These are phyloP conservation scores for Drosophila neonasuta DNA, from an alignment of 2,888 invertebrate species.

Conservation along the genomic window DNA sequence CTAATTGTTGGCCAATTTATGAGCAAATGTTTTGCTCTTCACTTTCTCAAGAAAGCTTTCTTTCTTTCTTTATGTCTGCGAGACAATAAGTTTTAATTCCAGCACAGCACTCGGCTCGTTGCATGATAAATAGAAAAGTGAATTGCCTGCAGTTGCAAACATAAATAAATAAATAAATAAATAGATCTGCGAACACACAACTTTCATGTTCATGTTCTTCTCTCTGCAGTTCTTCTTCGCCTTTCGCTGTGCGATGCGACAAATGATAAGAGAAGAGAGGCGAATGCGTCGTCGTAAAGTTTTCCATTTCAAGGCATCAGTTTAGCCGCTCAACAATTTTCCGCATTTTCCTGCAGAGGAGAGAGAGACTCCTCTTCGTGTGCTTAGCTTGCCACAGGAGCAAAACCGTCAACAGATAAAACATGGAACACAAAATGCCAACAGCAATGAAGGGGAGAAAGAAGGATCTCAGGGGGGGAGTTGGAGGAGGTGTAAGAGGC, in stretches of 20 bases:
- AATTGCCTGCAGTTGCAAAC: slow-evolving; percentile 57
- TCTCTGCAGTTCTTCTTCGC: background rate
- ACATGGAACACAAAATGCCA: slow-evolving; percentile 60
- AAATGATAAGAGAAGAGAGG: slow-evolving; percentile 64
- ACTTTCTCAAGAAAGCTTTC: slow-evolving; percentile 12
- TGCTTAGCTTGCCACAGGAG: slow-evolving; percentile 42
- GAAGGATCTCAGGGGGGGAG: background rate
- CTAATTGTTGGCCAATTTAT: slow-evolving; percentile 26
- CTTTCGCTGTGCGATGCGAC: slow-evolving; percentile 50
- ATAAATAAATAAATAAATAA: slow-evolving; percentile 32
- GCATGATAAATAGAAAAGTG: slow-evolving; percentile 70
- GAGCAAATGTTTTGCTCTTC: background rate
- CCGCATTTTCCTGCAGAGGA: slow-evolving; percentile 60
- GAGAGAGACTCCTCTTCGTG: slow-evolving; percentile 17
- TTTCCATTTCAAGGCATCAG: slow-evolving; percentile 69
- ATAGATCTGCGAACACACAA: slow-evolving; percentile 37
- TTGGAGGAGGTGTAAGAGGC: slow-evolving; percentile 11
- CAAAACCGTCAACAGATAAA: slow-evolving; percentile 49
- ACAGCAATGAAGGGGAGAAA: slow-evolving; percentile 27
- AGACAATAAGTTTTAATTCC: slow-evolving; percentile 62
- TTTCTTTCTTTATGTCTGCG: slow-evolving; percentile 24
- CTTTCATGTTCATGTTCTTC: slow-evolving; percentile 54
- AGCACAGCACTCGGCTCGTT: slow-evolving; percentile 30
- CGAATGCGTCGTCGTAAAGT: slow-evolving; percentile 65
- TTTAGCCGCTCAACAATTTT: slow-evolving; percentile 61